Evolutionary conservation across 2,888 invertebrate species (phyloP), one percentile per base, ranked within the genome.

Genomic region (Willowsia nigromaculata): DNA sequence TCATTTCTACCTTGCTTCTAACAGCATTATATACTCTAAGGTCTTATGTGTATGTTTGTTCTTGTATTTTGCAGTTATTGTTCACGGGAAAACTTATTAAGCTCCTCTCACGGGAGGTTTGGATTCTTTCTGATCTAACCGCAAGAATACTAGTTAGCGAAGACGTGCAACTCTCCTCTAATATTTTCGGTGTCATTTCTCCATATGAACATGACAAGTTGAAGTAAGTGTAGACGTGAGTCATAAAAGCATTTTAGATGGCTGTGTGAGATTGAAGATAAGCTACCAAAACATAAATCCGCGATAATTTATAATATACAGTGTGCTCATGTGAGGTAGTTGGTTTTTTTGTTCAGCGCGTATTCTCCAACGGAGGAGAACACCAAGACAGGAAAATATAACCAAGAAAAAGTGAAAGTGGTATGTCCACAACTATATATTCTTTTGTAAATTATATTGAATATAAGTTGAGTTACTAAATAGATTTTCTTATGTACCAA

Each of bases 331-430:
- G 13, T 25, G 74, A 27, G 74, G 74, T 27, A 27, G 68, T 27
- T 43, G 7, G 76, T 76, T 76, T 11, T 22, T 85, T 74, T 74
- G 84, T 43, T 85, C 43, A 62, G 65, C 15, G 33, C 33, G 33
- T 33, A 15, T 40, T 13, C 18, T 40, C 22, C 22, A 43, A 15
- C 0, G 37, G 65, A 33, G 56, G n/a, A 25, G 15, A 7, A 59
- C 59, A 25, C 4, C 59, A 27, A 27, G 59, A 40, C 40, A 40
- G 40, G 5, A 5, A 40, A 40, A 40, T 22, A 62, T 68, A 78
- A 78, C 27, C 62, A 65, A n/a, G 78, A 27, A 84, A n/a, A 62
- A 78, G 85, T 85, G 78, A 85, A 85, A 78, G 85, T 65, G 22
- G 43, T 3, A 43, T 13, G 43, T 13, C 11, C 6, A 50, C 65